Percentiles rank a stretch among this genome's conserved stretches.
phyloP scores from a whole-genome alignment of 2,113 vertebrate species.

The Tringa solitaria region DNA sequence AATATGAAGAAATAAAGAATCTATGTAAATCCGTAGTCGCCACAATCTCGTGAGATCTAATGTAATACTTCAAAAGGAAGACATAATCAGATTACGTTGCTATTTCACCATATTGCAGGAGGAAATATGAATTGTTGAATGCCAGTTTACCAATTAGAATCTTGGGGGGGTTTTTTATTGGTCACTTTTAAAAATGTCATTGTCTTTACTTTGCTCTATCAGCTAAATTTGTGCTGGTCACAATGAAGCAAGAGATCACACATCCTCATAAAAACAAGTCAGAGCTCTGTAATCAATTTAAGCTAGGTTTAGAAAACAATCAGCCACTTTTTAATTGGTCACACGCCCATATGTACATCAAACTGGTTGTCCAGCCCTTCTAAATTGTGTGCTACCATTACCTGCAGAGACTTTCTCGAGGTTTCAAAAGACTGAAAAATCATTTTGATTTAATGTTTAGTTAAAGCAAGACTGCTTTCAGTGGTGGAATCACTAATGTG shows the following conservation, averaged over 20 bases:
- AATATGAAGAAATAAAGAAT: not conserved
- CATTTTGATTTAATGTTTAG: not conserved
- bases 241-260: not conserved
- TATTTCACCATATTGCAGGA: not conserved
- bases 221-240: not conserved
- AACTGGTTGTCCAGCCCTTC: not conserved
- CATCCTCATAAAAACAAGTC: not conserved
- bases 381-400: not conserved
- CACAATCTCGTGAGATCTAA: accelerated
- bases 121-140: not conserved
- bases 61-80: not conserved
- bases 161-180: not conserved
- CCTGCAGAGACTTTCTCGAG: not conserved
- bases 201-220: not conserved
- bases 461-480: not conserved
- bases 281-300: constrained; percentile 3
- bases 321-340: constrained; percentile 48
- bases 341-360: not conserved
- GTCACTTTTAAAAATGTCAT: not conserved
- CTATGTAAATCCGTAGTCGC: accelerated
- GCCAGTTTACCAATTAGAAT: not conserved
- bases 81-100: not conserved
- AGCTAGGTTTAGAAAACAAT: not conserved
- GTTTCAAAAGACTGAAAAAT: not conserved
- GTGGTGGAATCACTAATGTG: not conserved